Evolutionary conservation across 2,888 invertebrate genomes (phyloP).

Genomic region (Silvanus unidentatus): DNA sequence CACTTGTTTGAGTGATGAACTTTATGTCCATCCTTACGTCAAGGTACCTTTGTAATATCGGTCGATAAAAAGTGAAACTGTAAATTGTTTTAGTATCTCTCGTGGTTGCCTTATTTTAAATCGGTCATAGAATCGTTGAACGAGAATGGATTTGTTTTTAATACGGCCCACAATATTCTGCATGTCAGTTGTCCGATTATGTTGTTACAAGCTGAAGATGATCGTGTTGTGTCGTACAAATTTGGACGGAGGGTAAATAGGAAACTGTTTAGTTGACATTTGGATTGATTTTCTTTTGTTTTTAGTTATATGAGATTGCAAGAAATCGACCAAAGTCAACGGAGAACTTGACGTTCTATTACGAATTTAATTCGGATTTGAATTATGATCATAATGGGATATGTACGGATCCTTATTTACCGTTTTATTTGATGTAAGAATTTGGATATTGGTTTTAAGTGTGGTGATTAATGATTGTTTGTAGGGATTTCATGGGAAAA

Average conservation of each 20-base stretch:
- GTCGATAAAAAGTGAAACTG: not conserved
- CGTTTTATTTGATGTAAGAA: slow-evolving; percentile 34
- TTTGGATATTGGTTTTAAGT: not conserved
- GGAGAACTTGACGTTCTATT: slow-evolving; percentile 18
- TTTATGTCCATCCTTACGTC: slow-evolving; percentile 33
- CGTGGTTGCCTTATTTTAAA: slow-evolving; percentile 81
- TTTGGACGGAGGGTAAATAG: slow-evolving; percentile 70
- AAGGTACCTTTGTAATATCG: slow-evolving; percentile 22
- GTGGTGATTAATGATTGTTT: not conserved
- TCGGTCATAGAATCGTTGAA: slow-evolving; percentile 73
- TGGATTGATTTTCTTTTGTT: slow-evolving; percentile 8
- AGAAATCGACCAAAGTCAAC: slow-evolving; percentile 5
- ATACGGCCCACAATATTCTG: slow-evolving; percentile 66
- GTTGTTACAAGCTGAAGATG: slow-evolving; percentile 89
- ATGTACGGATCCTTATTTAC: slow-evolving; percentile 33
- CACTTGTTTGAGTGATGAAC: slow-evolving; percentile 34
- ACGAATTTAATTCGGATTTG: slow-evolving; percentile 23
- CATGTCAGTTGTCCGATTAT: slow-evolving; percentile 67
- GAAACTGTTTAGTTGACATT: not conserved
- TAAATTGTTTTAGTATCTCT: slow-evolving; percentile 38
- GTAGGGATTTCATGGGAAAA: no score
- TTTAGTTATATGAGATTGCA: slow-evolving; percentile 27
- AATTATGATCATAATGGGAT: slow-evolving; percentile 27
- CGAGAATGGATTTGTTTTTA: slow-evolving; percentile 67
- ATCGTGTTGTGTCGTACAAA: slow-evolving; percentile 73